Base-by-base conservation (phyloP, 2,113 vertebrate genomes). In the Dolichallabes microphthalmus region DNA sequence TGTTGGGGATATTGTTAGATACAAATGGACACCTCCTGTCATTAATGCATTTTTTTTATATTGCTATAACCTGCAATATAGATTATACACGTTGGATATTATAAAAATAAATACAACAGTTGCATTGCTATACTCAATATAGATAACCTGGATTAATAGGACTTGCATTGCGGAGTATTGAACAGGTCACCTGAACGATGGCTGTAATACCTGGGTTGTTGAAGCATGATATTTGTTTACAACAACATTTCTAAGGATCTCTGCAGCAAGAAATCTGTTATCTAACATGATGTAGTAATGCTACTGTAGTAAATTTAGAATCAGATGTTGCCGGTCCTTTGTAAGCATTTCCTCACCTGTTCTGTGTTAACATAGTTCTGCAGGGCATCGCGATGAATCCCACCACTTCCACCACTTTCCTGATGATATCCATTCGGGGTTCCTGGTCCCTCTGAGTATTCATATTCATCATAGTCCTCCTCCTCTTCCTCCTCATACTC, bases 371-470 rank as follows among this genome's bases (percentile, higher is more conserved):
- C 87, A 85, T 96, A 96, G 89, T 96, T 97, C 90, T 97, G 97
- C 88, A 98, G 92, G 2, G 96, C 96, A 22, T 96, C 94, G 32
- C 94, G 91, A 90, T 95, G 94, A 88, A 94, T 92, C 53, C 92
- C 93, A 82, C 92, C 93, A 1, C 95, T 89, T 22, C 91, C 93
- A 77, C 92, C 94, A 2, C 96, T 94, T 0, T 97, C 96, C 35
- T 96, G 96, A 0, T 96, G 96, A 92, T 95, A 98, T 76, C 97
- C 95, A 0, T 90, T 96, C 22, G 97, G 96, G 2, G 98, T 95
- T 71, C 96, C 82, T 83, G 97, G 1, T 88, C 96, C 95, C 92
- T 96, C 53, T 30, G 94, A 94, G 90, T 95, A 94, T 90, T 96
- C 95, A 6, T 95, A 95, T 76, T 95, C 95, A 17, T 95, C 95